These are phyloP conservation scores for Alcedo atthis DNA, from an alignment of 2,797 vertebrate genomes.

Conservation along the genomic window DNA sequence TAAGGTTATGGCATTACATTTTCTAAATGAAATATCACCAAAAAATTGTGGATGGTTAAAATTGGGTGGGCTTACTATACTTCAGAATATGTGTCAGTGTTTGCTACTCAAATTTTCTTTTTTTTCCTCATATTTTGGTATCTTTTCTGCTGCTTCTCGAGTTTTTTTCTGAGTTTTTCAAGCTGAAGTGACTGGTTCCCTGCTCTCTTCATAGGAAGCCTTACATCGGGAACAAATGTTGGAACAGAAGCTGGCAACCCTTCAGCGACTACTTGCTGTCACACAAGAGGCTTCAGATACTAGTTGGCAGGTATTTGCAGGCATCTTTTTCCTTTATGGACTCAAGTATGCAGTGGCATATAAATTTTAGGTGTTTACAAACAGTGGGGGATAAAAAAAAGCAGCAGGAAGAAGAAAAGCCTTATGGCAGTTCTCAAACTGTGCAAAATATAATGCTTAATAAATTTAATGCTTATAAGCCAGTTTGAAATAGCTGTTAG, in stretches of 20 bases:
- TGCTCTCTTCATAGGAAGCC: slow-evolving; percentile 87
- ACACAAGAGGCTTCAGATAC: slow-evolving; percentile 98
- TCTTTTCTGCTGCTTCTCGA: background rate
- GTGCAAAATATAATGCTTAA: background rate
- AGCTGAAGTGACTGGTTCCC: slow-evolving; percentile 6
- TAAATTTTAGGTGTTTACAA: background rate
- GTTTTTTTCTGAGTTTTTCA: background rate
- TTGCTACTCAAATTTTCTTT: background rate
- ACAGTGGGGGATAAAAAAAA: fast-evolving
- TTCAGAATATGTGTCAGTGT: background rate
- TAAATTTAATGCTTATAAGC: background rate
- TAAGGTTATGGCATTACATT: background rate
- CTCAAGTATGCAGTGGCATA: background rate
- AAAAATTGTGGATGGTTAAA: background rate
- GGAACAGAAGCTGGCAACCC: slow-evolving; percentile 98
- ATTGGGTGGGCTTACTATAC: background rate
- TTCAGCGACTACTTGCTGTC: slow-evolving; percentile 93
- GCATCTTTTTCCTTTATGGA: background rate
- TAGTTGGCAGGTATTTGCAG: slow-evolving; percentile 94
- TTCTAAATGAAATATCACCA: background rate
- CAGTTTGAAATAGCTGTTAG: background rate
- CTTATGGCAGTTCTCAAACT: background rate
- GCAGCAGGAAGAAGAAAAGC: background rate
- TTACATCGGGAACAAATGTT: slow-evolving; percentile 99
- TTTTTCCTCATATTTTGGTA: background rate